A percentile compares a stretch with the other conserved stretches of the same genome.
phyloP scores from a whole-genome alignment of 92 coral and sea anemone species.

The Muricea muricata region DNA sequence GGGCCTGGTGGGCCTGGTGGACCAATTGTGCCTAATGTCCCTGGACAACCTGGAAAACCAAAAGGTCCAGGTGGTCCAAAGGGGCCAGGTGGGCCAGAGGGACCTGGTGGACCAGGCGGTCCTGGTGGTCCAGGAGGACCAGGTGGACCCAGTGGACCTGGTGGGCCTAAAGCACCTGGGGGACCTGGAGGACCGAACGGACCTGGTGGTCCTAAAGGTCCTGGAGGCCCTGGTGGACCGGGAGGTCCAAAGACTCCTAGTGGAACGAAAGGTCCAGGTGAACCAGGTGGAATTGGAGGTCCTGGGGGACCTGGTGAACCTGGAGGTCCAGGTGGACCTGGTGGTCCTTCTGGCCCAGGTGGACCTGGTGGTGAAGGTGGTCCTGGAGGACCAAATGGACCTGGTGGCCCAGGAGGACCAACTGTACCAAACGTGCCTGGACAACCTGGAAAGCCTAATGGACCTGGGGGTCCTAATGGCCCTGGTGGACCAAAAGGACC shows the following conservation, averaged over 20 bases:
- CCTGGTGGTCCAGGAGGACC: slow-evolving; percentile 29
- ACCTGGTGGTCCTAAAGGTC: slow-evolving; percentile 78
- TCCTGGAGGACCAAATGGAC: slow-evolving; percentile 50
- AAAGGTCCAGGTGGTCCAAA: slow-evolving; percentile 69
- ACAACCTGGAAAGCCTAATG: background rate
- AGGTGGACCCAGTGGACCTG: slow-evolving; percentile 15
- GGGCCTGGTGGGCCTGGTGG: slow-evolving; percentile 28
- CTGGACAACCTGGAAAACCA: slow-evolving; percentile 65
- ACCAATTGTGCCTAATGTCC: slow-evolving; percentile 86
- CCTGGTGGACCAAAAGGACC: slow-evolving; percentile 38
- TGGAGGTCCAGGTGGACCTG: slow-evolving; percentile 50
- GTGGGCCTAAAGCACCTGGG: slow-evolving; percentile 12
- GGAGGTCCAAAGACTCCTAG: slow-evolving; percentile 5
- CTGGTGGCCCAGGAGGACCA: slow-evolving; percentile 82
- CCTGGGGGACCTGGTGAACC: slow-evolving; percentile 86
- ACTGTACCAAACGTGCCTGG: slow-evolving; percentile 48
- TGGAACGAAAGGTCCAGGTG: slow-evolving; percentile 35
- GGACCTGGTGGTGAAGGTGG: slow-evolving; percentile 50
- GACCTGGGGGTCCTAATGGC: slow-evolving; percentile 41
- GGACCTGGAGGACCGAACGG: slow-evolving; percentile 62
- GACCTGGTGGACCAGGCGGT: slow-evolving; percentile 65
- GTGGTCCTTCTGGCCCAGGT: slow-evolving; percentile 64
- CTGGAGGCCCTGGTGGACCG: slow-evolving; percentile 57
- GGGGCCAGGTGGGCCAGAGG: slow-evolving; percentile 66
- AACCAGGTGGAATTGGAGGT: slow-evolving; percentile 67